Evolutionary conservation across 2,113 vertebrate species (phyloP).

Genomic region (Tauraco erythrolophus): DNA sequence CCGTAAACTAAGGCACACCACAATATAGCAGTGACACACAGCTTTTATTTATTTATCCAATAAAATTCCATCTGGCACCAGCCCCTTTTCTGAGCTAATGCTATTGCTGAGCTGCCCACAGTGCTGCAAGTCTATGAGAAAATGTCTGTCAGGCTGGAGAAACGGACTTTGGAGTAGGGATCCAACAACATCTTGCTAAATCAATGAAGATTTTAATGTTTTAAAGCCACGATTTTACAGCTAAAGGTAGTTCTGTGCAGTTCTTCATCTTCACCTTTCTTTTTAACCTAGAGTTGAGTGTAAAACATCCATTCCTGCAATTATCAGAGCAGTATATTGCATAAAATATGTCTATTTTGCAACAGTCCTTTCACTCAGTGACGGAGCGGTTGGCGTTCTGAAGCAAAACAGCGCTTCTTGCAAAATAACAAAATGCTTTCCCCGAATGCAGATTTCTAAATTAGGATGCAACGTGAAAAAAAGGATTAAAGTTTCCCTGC

Average conservation of each 20-base stretch:
- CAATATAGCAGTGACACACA: rapidly evolving
- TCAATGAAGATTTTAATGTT: rapidly evolving
- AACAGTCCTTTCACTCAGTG: background rate
- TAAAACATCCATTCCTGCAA: background rate
- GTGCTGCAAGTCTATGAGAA: rapidly evolving
- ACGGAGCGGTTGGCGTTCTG: background rate
- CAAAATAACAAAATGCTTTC: background rate
- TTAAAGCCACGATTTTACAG: background rate
- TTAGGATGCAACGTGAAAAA: background rate
- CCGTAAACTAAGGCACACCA: rapidly evolving
- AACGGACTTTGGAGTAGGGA: rapidly evolving
- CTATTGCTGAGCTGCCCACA: background rate
- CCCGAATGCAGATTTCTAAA: background rate
- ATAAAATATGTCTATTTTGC: too few relatives aligned
- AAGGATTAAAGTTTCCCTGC: background rate
- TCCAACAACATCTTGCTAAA: rapidly evolving
- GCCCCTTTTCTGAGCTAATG: background rate
- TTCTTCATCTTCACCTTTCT: background rate
- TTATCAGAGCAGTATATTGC: background rate
- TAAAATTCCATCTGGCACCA: rapidly evolving
- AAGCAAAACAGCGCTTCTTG: background rate
- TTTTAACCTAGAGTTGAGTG: background rate
- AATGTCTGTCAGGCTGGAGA: background rate
- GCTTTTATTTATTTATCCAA: background rate
- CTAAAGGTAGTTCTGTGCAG: background rate